Base-by-base conservation (phyloP, 2,797 vertebrate species). In the Neostethus bicornis region DNA sequence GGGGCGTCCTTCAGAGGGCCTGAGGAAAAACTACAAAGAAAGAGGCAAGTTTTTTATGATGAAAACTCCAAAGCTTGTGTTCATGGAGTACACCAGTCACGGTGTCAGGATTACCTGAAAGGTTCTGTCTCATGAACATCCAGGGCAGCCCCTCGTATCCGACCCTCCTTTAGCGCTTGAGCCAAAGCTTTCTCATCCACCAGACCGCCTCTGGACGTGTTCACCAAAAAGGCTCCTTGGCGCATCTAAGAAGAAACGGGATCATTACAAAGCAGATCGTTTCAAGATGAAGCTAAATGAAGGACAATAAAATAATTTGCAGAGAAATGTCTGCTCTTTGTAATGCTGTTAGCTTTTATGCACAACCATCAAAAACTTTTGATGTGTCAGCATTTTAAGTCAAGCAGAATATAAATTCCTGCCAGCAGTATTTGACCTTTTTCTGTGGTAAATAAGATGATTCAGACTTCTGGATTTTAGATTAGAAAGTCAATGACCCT, bases 101-200 rank as follows among this genome's bases (percentile, higher is more conserved):
- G 2, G 21, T 12, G 6, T 24, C 68, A 1, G 5, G 4, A 7
- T 46, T 85, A 95, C 94, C 94, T 94, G 87, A 95, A 95, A 43
- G 94, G 94, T 84, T 95, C 94, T 3, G 93, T 93, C 83, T 95
- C 94, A 0, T 95, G 94, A 39, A 95, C 94, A 3, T 95, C 94
- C 80, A 95, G 38, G 46, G 94, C 94, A 14, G 94, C 94, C 46
- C 94, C 94, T 87, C 94, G 92, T 88, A 95, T 95, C 81, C 94
- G 90, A 1, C 94, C 94, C 58, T 95, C 94, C 72, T 95, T 95
- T 80, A 95, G 87, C 45, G 94, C 94, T 86, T 95, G 94, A 24
- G 94, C 93, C 85, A 95, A 77, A 9, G 94, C 94, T 69, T 94
- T 95, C 79, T 95, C 94, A 51, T 95, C 94, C 19, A 95, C 92